phyloP scores from a whole-genome alignment of 2,888 invertebrate species.

The Acleris literana region DNA sequence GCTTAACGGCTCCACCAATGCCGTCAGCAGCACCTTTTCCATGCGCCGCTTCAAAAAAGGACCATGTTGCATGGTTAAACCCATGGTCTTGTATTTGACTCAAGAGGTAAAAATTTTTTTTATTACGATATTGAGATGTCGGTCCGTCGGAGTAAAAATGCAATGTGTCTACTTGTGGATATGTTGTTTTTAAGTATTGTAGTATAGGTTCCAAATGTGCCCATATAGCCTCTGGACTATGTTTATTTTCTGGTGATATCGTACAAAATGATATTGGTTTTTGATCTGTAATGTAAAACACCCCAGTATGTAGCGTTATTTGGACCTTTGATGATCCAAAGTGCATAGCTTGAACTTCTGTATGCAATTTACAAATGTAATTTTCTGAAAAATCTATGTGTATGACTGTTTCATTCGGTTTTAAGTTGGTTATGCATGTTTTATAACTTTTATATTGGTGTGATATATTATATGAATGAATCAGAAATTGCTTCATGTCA shows the following conservation, averaged over 20 bases:
- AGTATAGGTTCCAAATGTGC: constrained; percentile 39
- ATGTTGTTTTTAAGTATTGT: not conserved
- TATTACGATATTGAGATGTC: constrained; percentile 37
- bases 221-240: constrained; percentile 41
- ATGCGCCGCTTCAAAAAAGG: constrained; percentile 41
- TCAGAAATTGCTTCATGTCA: constrained; percentile 17
- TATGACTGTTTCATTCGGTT: constrained; percentile 1
- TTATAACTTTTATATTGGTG: constrained; percentile 15
- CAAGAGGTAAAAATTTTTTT: constrained; percentile 39
- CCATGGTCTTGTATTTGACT: constrained; percentile 35
- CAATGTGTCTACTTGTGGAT: constrained; percentile 30
- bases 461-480: constrained; percentile 18
- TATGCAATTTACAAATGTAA: constrained; percentile 27
- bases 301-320: constrained; percentile 41
- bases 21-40: constrained; percentile 46
- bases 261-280: constrained; percentile 30
- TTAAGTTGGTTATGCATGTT: constrained; percentile 5
- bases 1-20: constrained; percentile 41
- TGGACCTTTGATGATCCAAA: constrained; percentile 40
- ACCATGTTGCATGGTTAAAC: constrained; percentile 39
- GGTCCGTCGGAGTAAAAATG: constrained; percentile 41
- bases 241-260: constrained; percentile 33
- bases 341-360: constrained; percentile 39
- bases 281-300: constrained; percentile 31
- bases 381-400: constrained; percentile 23